A percentile compares a stretch with the other conserved stretches of the same genome.
Evolutionary conservation across 2,797 vertebrate genomes (phyloP).

Genomic region (Argya squamiceps): DNA sequence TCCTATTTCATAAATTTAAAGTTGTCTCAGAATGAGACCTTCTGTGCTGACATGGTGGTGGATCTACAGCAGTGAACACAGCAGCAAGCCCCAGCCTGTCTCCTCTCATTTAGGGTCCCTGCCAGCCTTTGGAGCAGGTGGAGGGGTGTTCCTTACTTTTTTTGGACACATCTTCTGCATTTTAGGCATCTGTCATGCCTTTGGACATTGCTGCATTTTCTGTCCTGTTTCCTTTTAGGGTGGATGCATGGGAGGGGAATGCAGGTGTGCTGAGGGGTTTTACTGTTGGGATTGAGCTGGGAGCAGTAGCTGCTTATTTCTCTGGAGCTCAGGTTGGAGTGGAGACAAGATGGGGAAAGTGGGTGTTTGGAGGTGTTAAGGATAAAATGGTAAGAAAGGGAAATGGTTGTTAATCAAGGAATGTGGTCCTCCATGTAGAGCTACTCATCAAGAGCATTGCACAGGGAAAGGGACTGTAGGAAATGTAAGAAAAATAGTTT

Average conservation of each 20-base stretch:
- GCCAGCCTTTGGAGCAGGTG: not conserved
- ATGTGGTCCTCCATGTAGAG: not conserved
- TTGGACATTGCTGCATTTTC: not conserved
- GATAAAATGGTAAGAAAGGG: not conserved
- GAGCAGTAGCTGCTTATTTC: not conserved
- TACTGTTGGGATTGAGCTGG: not conserved
- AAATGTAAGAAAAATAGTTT: not conserved
- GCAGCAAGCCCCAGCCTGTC: not conserved
- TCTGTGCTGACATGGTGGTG: not conserved
- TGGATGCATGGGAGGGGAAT: not conserved
- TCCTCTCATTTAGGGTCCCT: not conserved
- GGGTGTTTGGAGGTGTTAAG: not conserved
- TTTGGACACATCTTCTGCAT: not conserved
- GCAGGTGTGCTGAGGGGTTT: not conserved
- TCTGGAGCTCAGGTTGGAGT: not conserved
- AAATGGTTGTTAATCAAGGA: not conserved
- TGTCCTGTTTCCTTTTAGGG: not conserved
- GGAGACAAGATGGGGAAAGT: not conserved
- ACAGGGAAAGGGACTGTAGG: not conserved
- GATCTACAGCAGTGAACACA: not conserved
- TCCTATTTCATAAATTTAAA: conserved; percentile 27
- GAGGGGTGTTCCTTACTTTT: not conserved
- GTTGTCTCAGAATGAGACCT: not conserved
- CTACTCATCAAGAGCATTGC: not conserved
- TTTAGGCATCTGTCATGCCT: not conserved